Conservation (phyloP, 2,113 vertebrate species). For the Manacus vitellinus region DNA sequence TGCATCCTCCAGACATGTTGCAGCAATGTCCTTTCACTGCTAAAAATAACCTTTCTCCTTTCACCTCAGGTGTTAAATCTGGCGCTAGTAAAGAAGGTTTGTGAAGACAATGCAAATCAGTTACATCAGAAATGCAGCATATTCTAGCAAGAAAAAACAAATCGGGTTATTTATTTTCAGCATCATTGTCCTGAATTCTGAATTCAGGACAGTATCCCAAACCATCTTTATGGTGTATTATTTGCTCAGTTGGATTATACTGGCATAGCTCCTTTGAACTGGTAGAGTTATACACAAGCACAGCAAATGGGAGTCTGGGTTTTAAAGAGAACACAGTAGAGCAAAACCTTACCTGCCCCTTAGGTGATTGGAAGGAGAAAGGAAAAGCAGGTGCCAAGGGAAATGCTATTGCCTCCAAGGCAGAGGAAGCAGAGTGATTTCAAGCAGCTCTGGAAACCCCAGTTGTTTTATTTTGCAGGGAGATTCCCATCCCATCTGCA, state of each 20-base stretch:
- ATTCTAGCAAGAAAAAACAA: not conserved
- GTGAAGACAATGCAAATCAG: not conserved
- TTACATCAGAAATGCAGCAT: not conserved
- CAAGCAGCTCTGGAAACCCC: slow-evolving; percentile 8
- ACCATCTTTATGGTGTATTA: not conserved
- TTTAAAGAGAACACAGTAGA: not conserved
- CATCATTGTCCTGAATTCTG: not conserved
- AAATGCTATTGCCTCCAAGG: not conserved
- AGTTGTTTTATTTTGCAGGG: slow-evolving; percentile 19
- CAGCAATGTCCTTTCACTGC: not conserved
- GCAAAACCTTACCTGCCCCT: not conserved
- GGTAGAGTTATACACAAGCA: not conserved
- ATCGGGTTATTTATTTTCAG: not conserved
- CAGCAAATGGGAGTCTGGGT: not conserved
- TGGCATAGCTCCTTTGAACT: not conserved
- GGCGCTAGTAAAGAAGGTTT: not conserved
- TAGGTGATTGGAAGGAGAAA: not conserved
- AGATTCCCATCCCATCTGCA: slow-evolving; percentile 22
- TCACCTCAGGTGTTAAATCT: not conserved
- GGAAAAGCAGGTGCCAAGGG: not conserved
- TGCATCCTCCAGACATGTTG: not conserved
- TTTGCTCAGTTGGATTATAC: not conserved
- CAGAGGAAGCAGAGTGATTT: not conserved
- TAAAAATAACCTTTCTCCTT: not conserved
- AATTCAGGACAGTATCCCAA: not conserved